A percentile compares a stretch with the other conserved stretches of the same genome.
Evolutionary conservation across 2,888 invertebrate genomes (phyloP).

Genomic region (Eurytoma californica): DNA sequence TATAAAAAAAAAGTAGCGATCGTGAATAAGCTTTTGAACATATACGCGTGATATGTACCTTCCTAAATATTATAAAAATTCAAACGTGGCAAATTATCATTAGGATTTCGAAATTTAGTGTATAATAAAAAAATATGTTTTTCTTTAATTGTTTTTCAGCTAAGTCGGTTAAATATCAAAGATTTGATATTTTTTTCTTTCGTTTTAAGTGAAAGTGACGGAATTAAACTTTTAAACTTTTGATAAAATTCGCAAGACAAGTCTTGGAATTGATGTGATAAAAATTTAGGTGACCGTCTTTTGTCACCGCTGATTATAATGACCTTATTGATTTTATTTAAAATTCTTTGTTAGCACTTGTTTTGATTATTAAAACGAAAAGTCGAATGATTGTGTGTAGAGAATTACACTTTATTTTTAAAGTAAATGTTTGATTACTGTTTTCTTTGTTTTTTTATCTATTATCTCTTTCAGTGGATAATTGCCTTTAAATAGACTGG

Average conservation of each 20-base stretch:
- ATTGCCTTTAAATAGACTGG: slow-evolving; percentile 43
- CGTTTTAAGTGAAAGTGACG: slow-evolving; percentile 29
- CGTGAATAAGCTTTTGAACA: slow-evolving; percentile 38
- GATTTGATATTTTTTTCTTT: slow-evolving; percentile 22
- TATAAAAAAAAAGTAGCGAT: slow-evolving; percentile 10
- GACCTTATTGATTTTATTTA: slow-evolving; percentile 42
- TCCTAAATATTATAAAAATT: slow-evolving; percentile 22
- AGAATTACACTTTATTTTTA: slow-evolving; percentile 36
- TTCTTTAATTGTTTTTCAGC: slow-evolving; percentile 26
- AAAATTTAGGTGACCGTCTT: slow-evolving; percentile 29
- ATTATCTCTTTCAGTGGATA: slow-evolving; percentile 19
- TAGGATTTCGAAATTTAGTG: slow-evolving; percentile 22
- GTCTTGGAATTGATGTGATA: slow-evolving; percentile 55
- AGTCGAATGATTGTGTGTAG: slow-evolving; percentile 28
- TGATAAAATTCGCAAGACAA: slow-evolving; percentile 35
- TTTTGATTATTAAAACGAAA: slow-evolving; percentile 45
- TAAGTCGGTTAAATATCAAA: neutral
- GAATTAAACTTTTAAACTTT: slow-evolving; percentile 24
- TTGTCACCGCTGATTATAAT: neutral
- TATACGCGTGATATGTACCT: slow-evolving; percentile 21
- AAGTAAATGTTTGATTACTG: slow-evolving; percentile 16
- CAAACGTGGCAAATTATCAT: slow-evolving; percentile 27
- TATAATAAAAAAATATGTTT: slow-evolving; percentile 28
- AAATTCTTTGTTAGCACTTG: slow-evolving; percentile 45
- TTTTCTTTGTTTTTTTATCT: slow-evolving; percentile 27